phyloP scores from a whole-genome alignment of 1,140 invertebrate genomes.

The Bradysia coprophila region DNA sequence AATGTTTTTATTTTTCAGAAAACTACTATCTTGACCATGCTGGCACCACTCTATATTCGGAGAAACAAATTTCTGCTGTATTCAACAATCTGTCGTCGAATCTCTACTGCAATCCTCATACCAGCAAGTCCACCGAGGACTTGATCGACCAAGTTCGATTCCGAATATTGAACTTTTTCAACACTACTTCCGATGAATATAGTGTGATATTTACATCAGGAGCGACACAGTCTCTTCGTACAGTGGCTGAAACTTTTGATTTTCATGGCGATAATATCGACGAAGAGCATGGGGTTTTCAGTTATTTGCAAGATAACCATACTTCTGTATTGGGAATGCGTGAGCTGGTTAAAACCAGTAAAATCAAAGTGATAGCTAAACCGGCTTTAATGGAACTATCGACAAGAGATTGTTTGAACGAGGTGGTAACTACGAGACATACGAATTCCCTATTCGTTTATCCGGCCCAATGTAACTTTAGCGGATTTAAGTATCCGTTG shows the following conservation, averaged over 20 bases:
- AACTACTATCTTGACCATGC: constrained; percentile 80
- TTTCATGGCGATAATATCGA: constrained; percentile 28
- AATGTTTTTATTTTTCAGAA: constrained; percentile 29
- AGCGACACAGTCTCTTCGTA: constrained; percentile 65
- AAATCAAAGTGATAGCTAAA: constrained; percentile 31
- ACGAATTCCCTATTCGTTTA: constrained; percentile 60
- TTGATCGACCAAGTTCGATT: constrained; percentile 62
- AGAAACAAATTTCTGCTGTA: constrained; percentile 48
- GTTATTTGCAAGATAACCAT: constrained; percentile 81
- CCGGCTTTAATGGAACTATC: no score
- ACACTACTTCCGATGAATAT: constrained; percentile 63
- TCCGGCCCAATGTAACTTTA: constrained; percentile 90
- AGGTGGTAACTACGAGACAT: neutral
- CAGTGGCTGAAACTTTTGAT: constrained; percentile 65
- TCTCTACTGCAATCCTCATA: constrained; percentile 80
- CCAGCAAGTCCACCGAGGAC: constrained; percentile 57
- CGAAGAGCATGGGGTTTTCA: constrained; percentile 37
- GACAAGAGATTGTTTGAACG: constrained; percentile 28
- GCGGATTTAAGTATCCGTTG: constrained; percentile 74
- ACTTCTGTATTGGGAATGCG: constrained; percentile 88
- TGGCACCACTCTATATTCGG: constrained; percentile 67
- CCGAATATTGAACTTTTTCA: constrained; percentile 70
- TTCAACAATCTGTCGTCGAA: constrained; percentile 41
- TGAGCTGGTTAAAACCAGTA: constrained; percentile 33
- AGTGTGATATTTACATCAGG: constrained; percentile 81